Conservation (phyloP, 2,888 invertebrate genomes). For the Parapristionchus giblindavisi region DNA sequence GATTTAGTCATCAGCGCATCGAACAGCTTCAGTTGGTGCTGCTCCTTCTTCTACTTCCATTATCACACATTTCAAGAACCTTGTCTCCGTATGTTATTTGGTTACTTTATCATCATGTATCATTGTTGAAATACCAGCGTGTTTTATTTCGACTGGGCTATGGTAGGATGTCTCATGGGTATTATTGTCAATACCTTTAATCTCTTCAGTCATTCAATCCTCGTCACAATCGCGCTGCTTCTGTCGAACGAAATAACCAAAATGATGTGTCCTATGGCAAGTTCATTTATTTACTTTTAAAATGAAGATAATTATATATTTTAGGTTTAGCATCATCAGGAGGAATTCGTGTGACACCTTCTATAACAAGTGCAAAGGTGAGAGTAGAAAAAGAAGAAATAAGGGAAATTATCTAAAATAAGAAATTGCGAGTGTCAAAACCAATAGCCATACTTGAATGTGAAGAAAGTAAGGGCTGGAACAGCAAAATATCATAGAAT, state of each 20-base stretch:
- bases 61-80: slow-evolving; percentile 62
- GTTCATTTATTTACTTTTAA: no score
- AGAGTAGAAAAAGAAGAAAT: neutral
- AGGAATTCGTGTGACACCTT: slow-evolving; percentile 40
- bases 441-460: no score
- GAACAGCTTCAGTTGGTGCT: slow-evolving; percentile 55
- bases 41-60: slow-evolving; percentile 50
- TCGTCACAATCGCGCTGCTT: slow-evolving; percentile 7
- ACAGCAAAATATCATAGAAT: no score
- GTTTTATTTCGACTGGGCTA: no score
- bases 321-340: slow-evolving; percentile 41
- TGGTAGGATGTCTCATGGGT: no score
- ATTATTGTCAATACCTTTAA: no score
- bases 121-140: neutral
- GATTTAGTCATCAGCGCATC: slow-evolving; percentile 44
- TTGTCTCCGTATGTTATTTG: slow-evolving; percentile 20
- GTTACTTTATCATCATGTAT: neutral
- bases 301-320: no score
- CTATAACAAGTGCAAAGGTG: slow-evolving; percentile 41
- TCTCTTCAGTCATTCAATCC: slow-evolving; percentile 33
- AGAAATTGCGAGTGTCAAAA: no score
- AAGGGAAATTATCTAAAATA: no score
- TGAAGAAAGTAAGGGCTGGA: no score
- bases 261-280: slow-evolving; percentile 39
- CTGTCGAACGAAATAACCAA: slow-evolving; percentile 10